Evolutionary conservation across 2,888 invertebrate genomes (phyloP).

Genomic region (Adelphocoris suturalis): DNA sequence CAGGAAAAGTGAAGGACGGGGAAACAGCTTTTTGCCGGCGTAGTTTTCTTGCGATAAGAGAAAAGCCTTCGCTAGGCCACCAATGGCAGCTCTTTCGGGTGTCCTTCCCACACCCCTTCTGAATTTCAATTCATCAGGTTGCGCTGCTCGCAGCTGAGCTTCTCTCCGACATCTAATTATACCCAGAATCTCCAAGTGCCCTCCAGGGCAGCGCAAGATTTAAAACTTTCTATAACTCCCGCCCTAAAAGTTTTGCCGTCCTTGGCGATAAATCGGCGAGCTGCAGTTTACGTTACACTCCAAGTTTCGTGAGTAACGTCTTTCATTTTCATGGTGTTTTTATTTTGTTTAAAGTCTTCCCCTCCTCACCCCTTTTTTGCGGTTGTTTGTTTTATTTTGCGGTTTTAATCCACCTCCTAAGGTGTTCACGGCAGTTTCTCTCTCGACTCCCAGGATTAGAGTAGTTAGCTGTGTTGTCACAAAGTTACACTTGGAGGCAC

Average conservation of each 20-base stretch:
- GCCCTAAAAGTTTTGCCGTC: background rate
- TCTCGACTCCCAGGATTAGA: too few relatives aligned
- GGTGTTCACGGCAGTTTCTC: too few relatives aligned
- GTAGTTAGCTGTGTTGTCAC: too few relatives aligned
- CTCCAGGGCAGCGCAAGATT: constrained; percentile 34
- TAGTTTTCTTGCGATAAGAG: constrained; percentile 62
- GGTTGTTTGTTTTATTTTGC: too few relatives aligned
- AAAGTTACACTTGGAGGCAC: too few relatives aligned
- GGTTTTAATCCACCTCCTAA: too few relatives aligned
- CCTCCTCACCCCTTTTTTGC: too few relatives aligned
- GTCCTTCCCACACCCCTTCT: background rate
- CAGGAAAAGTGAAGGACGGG: constrained; percentile 7
- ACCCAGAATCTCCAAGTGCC: constrained; percentile 21
- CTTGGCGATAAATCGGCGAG: constrained; percentile 13
- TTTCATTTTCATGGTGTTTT: background rate
- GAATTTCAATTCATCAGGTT: constrained; percentile 6
- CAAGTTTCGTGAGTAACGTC: background rate
- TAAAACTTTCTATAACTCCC: constrained; percentile 19
- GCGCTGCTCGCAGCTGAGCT: background rate
- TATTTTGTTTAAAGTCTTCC: too few relatives aligned
- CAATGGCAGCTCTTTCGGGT: background rate
- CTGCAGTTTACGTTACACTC: constrained; percentile 7
- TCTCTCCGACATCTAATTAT: constrained; percentile 23
- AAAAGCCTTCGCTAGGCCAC: constrained; percentile 6
- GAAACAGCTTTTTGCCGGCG: constrained; percentile 48